phyloP scores from a whole-genome alignment of 2,113 vertebrate genomes.

The Hassar affinis region DNA sequence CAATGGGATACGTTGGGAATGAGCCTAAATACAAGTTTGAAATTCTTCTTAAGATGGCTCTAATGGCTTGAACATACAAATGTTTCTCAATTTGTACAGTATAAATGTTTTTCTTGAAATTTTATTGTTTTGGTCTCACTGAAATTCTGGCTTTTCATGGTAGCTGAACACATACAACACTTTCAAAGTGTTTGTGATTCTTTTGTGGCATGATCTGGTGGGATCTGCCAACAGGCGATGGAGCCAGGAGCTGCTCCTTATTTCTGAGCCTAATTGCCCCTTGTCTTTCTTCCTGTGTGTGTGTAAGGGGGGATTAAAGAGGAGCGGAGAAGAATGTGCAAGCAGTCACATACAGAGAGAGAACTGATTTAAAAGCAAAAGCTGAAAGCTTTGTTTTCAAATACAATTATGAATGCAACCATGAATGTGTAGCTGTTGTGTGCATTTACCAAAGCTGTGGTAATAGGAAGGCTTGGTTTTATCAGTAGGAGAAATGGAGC shows the following conservation, averaged over 20 bases:
- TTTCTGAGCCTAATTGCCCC: no score
- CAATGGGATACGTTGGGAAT: not conserved
- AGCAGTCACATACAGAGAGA: no score
- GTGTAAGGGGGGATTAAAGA: no score
- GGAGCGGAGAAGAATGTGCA: no score
- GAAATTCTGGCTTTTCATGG: not conserved
- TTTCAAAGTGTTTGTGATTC: not conserved
- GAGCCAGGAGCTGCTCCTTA: no score
- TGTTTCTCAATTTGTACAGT: not conserved
- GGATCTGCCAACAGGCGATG: no score
- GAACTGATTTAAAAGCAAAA: not conserved
- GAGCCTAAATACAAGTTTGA: not conserved
- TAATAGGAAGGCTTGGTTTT: constrained; percentile 87
- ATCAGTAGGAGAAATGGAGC: constrained; percentile 78
- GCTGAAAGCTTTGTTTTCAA: not conserved
- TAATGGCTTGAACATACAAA: not conserved
- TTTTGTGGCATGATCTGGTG: no score
- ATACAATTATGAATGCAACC: not conserved
- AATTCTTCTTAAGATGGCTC: not conserved
- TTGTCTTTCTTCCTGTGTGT: no score
- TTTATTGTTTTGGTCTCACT: not conserved
- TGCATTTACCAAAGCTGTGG: constrained; percentile 88
- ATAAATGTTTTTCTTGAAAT: not conserved
- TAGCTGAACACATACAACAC: not conserved
- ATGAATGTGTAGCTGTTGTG: not conserved